These are phyloP conservation scores for Acanthosepion lycidas DNA, from an alignment of 2,888 invertebrate species.

Conservation along the genomic window DNA sequence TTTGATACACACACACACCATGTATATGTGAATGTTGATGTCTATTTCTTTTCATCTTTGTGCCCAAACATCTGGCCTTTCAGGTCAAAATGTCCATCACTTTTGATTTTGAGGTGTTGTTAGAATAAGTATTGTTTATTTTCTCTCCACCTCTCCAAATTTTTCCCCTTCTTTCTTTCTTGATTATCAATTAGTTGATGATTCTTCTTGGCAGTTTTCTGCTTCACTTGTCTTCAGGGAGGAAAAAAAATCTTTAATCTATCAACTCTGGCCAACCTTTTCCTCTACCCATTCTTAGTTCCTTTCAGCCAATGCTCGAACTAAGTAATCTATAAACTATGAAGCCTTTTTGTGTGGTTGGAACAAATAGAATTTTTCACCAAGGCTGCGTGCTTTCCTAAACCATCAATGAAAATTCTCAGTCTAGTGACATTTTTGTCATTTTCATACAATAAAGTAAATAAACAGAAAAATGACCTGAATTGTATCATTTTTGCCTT, in stretches of 20 bases:
- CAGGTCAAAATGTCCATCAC: constrained; percentile 20
- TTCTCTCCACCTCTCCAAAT: neutral
- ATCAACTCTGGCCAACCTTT: neutral
- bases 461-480: too few relatives aligned
- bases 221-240: neutral
- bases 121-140: neutral
- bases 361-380: neutral
- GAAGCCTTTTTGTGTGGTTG: neutral
- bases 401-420: neutral
- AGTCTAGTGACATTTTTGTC: constrained; percentile 33
- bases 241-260: neutral
- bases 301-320: neutral
- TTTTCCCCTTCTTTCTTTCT: neutral
- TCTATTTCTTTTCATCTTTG: neutral
- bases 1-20: neutral
- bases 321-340: neutral
- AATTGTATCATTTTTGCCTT: too few relatives aligned
- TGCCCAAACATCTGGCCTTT: neutral
- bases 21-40: neutral
- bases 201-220: neutral
- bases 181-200: constrained; percentile 21
- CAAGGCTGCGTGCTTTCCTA: neutral
- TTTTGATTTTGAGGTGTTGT: constrained; percentile 2
- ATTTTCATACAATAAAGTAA: neutral
- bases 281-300: neutral